Evolutionary conservation across 2,113 vertebrate species (phyloP).

Genomic region (Coracopsis vasa): DNA sequence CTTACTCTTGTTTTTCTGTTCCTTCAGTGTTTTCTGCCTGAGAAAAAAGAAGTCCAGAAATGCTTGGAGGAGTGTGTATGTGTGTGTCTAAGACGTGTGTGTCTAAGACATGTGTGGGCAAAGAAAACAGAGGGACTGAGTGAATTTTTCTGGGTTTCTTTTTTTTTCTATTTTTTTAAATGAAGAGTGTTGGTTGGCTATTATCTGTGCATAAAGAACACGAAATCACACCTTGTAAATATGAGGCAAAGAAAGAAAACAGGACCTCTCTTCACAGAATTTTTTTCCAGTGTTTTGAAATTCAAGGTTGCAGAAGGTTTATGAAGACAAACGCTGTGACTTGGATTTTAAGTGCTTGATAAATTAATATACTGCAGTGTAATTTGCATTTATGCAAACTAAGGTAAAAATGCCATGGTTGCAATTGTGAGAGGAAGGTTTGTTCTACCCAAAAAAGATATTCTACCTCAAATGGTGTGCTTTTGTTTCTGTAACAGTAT

Average conservation of each 20-base stretch:
- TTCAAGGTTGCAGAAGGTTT: neutral
- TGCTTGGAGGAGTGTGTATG: fast-evolving
- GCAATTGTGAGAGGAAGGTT: neutral
- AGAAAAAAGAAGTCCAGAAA: neutral
- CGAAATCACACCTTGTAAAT: neutral
- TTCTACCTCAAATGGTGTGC: neutral
- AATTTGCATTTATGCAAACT: neutral
- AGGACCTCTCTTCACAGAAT: neutral
- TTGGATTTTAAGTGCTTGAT: neutral
- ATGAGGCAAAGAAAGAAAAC: neutral
- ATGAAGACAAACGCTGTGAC: neutral
- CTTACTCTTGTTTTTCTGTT: neutral
- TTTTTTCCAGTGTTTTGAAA: neutral
- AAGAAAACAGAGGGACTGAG: neutral
- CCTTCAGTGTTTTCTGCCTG: neutral
- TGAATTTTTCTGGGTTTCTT: neutral
- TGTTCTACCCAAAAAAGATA: neutral
- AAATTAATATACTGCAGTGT: neutral
- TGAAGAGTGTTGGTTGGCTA: neutral
- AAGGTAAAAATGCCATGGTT: neutral
- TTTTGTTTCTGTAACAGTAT: neutral
- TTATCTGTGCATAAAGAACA: neutral
- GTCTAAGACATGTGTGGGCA: fast-evolving
- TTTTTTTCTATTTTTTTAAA: neutral
- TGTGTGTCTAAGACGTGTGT: neutral